Evolutionary conservation across 2,888 invertebrate species (phyloP).

Genomic region (Eupithecia abbreviata): DNA sequence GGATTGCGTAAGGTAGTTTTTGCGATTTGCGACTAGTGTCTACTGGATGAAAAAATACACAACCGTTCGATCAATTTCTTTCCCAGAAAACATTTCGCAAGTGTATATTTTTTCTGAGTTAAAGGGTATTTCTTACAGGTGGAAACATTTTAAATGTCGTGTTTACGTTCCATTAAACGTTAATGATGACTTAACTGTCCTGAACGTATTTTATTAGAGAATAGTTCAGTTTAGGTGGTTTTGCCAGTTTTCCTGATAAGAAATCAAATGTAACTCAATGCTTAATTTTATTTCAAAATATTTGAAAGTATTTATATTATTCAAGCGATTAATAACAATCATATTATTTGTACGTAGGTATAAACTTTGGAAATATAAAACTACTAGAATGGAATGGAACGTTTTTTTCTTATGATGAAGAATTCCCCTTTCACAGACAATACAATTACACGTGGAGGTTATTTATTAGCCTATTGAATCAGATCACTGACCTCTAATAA

Average conservation of each 20-base stretch:
- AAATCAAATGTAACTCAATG: not conserved
- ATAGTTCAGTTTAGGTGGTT: not conserved
- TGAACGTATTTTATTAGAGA: not conserved
- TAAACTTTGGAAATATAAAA: not conserved
- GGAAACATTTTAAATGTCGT: slow-evolving; percentile 8
- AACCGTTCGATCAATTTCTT: not conserved
- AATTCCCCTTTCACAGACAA: slow-evolving; percentile 13
- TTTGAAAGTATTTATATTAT: not conserved
- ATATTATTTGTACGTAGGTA: no score
- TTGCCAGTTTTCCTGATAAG: not conserved
- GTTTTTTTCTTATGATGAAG: slow-evolving; percentile 4
- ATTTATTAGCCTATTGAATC: not conserved
- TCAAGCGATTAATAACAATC: no score
- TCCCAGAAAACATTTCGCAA: not conserved
- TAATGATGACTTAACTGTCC: not conserved
- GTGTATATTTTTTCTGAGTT: not conserved
- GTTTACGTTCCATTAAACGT: slow-evolving; percentile 16
- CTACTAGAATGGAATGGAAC: not conserved
- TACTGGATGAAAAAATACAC: no score
- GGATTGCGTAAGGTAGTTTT: no score
- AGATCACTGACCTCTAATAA: not conserved
- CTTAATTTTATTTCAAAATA: not conserved
- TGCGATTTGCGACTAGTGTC: no score
- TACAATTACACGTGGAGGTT: not conserved
- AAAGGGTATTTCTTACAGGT: not conserved